Base-by-base conservation (phyloP, 2,888 invertebrate genomes). In the Drosophila austrosaltans region DNA sequence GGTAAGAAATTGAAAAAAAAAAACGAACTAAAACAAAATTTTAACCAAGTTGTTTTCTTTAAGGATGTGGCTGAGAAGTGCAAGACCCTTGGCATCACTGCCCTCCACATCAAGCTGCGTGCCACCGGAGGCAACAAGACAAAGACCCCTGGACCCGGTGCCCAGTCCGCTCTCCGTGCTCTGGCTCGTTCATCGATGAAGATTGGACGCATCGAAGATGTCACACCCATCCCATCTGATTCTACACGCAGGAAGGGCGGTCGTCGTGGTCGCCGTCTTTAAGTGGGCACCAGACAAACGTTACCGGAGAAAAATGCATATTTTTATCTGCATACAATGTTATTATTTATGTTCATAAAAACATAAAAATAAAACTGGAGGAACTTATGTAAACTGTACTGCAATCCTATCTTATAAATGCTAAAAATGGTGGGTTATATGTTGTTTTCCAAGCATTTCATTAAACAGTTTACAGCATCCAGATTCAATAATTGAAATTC, bases 181-280 rank as follows among this genome's bases (percentile, higher is more conserved):
- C 94, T 99, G 85, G 99, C 99, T 87, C 97, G 99, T 93, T 98
- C 99, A 69, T 98, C 97, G 90, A 99, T 99, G 98, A 99, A 99
- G 93, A 99, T 99, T 93, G 99, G 99, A 63, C 96, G 99, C 90
- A 99, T 99, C 92, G 99, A 98, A 94, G 99, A 99, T 94, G 99
- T 99, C 5, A 99, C 99, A 16, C 99, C 99, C 30, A 99, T 99
- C 93, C 99, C 99, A 90, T 98, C 99, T 69, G 99, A 99, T 94
- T 97, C 98, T 79, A 99, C 99, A 69, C 96, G 99, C 92, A 98
- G 99, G 95, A 99, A 99, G 97, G 99, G 99, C 92, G 99, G 99
- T 94, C 96, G 99, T 92, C 96, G 99, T 94, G 99, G 99, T 94
- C 97, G 99, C 94, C 96, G 99, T 94, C 95, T 99, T 95, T 99